Percentiles rank a stretch among this genome's conserved stretches.
These are phyloP conservation scores for Spodoptera frugiperda DNA, from an alignment of 1,140 invertebrate genomes.

Conservation along the genomic window DNA sequence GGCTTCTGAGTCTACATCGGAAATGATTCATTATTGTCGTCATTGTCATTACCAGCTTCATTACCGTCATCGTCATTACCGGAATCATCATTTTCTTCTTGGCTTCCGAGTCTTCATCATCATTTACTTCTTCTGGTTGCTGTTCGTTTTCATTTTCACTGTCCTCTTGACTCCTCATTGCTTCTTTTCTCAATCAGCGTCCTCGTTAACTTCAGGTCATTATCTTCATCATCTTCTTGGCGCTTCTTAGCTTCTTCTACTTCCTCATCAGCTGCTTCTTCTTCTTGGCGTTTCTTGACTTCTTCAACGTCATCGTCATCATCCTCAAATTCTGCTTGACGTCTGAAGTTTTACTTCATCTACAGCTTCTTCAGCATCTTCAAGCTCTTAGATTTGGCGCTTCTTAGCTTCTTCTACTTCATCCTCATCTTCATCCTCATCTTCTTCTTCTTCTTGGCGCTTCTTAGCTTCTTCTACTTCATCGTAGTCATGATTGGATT, in stretches of 20 bases:
- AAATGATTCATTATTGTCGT: not conserved
- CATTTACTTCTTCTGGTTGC: not conserved
- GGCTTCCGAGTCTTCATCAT: slow-evolving; percentile 4
- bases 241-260: slow-evolving; percentile 32
- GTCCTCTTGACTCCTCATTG: slow-evolving; percentile 25
- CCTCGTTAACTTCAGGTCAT: too few relatives aligned
- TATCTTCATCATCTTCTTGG: slow-evolving; percentile 48
- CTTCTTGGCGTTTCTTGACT: slow-evolving; percentile 37
- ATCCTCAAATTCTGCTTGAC: slow-evolving; percentile 41
- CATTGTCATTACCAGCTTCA: not conserved
- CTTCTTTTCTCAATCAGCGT: slow-evolving; percentile 49
- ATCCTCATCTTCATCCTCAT: too few relatives aligned
- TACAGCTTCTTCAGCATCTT: slow-evolving; percentile 15
- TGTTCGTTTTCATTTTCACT: not conserved
- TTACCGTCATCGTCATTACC: not conserved
- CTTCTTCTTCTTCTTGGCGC: slow-evolving; percentile 36
- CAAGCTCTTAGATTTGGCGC: slow-evolving; percentile 2
- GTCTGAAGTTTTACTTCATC: slow-evolving; percentile 1
- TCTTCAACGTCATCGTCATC: slow-evolving; percentile 44
- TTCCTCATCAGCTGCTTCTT: slow-evolving; percentile 48
- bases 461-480: slow-evolving; percentile 9
- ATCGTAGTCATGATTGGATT: too few relatives aligned
- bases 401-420: slow-evolving; percentile 39
- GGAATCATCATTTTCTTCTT: slow-evolving; percentile 15
- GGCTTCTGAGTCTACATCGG: not conserved